Percentiles rank a stretch among this genome's conserved stretches.
These are phyloP conservation scores for Scolanthus callimorphus DNA, from an alignment of 92 coral and sea anemone species.

Conservation along the genomic window DNA sequence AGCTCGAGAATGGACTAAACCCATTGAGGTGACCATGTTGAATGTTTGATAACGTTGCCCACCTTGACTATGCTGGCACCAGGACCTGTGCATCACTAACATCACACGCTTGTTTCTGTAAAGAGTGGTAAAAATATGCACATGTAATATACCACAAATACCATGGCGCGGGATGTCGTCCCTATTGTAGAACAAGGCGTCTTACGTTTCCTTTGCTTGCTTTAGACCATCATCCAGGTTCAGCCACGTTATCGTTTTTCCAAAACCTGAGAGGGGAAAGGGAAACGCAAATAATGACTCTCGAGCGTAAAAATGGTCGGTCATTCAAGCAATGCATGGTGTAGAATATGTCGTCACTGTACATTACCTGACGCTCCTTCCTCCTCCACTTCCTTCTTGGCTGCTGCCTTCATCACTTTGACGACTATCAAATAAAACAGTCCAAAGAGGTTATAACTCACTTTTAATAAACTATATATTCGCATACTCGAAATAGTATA, in stretches of 20 bases:
- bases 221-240: conserved; percentile 59
- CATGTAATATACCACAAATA: not conserved
- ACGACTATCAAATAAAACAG: conserved; percentile 49
- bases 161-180: too few relatives aligned
- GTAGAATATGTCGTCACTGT: conserved; percentile 3
- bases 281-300: too few relatives aligned
- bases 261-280: conserved; percentile 60
- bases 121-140: not conserved
- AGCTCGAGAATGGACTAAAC: too few relatives aligned
- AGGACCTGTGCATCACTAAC: conserved; percentile 80
- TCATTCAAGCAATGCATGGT: too few relatives aligned
- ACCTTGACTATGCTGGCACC: conserved; percentile 99
- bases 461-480: too few relatives aligned
- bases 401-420: conserved; percentile 72
- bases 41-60: too few relatives aligned
- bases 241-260: conserved; percentile 67
- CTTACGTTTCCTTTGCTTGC: conserved; percentile 67
- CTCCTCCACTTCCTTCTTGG: conserved; percentile 42
- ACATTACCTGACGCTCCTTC: conserved; percentile 45
- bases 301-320: too few relatives aligned
- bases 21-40: too few relatives aligned
- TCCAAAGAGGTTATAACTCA: too few relatives aligned
- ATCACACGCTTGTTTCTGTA: conserved; percentile 78
- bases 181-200: too few relatives aligned
- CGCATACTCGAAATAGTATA: too few relatives aligned